Evolutionary conservation across 2,888 invertebrate genomes (phyloP).

Genomic region (Lepidocyrtoides sp.): DNA sequence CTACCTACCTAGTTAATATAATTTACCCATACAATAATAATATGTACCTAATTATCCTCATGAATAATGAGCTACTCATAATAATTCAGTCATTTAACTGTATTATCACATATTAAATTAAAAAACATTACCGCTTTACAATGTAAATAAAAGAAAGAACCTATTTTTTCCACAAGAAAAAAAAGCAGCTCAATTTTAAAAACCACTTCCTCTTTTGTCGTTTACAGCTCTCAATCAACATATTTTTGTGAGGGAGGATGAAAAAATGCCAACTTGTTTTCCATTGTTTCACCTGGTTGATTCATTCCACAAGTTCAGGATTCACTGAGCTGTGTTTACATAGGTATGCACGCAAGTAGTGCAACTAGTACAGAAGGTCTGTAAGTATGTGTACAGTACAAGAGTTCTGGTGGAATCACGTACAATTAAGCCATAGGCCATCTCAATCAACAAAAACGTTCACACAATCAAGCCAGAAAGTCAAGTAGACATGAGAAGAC

Average conservation of each 20-base stretch:
- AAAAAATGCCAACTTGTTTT: not conserved
- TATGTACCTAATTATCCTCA: not conserved
- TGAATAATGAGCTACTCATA: conserved; percentile 27
- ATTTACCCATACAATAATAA: too few species aligned
- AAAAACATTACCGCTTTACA: conserved; percentile 6
- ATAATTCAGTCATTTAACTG: conserved; percentile 54
- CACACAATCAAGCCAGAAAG: not conserved
- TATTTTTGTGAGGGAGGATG: conserved; percentile 4
- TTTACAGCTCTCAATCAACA: not conserved
- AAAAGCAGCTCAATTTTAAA: conserved; percentile 1
- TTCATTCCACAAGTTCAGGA: conserved; percentile 2
- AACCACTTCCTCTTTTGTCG: not conserved
- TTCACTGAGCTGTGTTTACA: too few species aligned
- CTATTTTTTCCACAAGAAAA: not conserved
- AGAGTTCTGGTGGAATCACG: not conserved
- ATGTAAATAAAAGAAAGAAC: conserved; percentile 39
- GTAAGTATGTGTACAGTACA: not conserved
- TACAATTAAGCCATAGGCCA: conserved; percentile 32
- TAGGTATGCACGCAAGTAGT: not conserved
- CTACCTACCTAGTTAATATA: not conserved
- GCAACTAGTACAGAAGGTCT: too few species aligned
- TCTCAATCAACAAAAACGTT: conserved; percentile 19
- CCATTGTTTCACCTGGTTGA: conserved; percentile 5
- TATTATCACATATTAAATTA: conserved; percentile 48
- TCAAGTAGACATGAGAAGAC: not conserved